Percentiles rank a stretch among this genome's conserved stretches.
Evolutionary conservation across 2,797 vertebrate species (phyloP).

Genomic region (Pseudochromis fuscus): DNA sequence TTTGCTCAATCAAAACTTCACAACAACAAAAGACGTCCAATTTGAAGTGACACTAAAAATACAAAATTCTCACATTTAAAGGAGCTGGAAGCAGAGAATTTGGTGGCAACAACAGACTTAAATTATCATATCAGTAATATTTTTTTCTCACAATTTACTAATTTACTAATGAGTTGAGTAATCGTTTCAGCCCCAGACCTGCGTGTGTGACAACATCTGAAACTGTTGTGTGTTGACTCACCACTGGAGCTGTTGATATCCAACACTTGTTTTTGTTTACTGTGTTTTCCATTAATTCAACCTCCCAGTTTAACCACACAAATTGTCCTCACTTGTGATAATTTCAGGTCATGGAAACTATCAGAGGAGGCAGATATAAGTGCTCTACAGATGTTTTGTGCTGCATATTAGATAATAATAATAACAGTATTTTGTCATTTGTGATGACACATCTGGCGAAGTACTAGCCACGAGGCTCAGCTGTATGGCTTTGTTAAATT

Average conservation of each 20-base stretch:
- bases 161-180: neutral
- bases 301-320: neutral
- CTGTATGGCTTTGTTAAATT: conserved; percentile 33
- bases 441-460: conserved; percentile 30
- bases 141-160: neutral
- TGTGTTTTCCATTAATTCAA: conserved; percentile 11
- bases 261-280: neutral
- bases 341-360: conserved; percentile 24
- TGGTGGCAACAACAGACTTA: neutral
- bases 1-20: neutral
- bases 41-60: neutral
- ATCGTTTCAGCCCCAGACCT: neutral
- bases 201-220: neutral
- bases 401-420: conserved; percentile 30
- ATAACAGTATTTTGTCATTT: conserved; percentile 18
- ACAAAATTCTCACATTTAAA: neutral
- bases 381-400: conserved; percentile 17
- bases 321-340: conserved; percentile 14
- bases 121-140: neutral
- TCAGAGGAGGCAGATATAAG: conserved; percentile 29
- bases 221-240: conserved; percentile 2
- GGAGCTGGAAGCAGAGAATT: neutral
- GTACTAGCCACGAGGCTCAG: conserved; percentile 27
- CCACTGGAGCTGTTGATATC: neutral
- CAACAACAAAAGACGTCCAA: neutral